Evolutionary conservation across 2,797 vertebrate genomes (phyloP).

Genomic region (Cuculus canorus): DNA sequence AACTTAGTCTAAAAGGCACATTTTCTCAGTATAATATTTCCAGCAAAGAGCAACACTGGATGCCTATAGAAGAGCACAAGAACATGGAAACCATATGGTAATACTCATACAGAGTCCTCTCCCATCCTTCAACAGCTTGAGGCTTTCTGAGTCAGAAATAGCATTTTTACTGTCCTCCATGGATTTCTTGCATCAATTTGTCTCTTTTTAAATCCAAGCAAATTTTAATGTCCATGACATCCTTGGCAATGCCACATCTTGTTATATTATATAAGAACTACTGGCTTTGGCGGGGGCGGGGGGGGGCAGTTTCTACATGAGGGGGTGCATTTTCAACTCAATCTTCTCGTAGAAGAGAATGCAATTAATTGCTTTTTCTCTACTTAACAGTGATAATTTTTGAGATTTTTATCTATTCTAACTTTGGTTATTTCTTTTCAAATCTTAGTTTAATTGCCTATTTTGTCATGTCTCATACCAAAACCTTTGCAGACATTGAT

Average conservation of each 20-base stretch:
- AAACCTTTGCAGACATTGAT: not conserved
- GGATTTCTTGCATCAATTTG: not conserved
- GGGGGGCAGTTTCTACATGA: no score
- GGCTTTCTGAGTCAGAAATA: not conserved
- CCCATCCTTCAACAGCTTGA: not conserved
- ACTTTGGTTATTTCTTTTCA: not conserved
- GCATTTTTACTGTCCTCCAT: not conserved
- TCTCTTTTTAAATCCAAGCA: not conserved
- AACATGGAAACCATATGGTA: not conserved
- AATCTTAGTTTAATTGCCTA: not conserved
- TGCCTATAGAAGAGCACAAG: not conserved
- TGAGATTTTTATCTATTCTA: not conserved
- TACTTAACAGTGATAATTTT: not conserved
- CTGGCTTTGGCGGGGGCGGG: not conserved
- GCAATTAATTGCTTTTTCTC: not conserved
- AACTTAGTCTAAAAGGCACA: accelerated
- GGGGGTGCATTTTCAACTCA: not conserved
- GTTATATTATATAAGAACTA: not conserved
- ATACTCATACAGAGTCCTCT: not conserved
- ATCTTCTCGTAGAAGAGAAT: not conserved
- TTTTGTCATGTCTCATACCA: not conserved
- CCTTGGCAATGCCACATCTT: not conserved
- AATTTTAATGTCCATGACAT: not conserved
- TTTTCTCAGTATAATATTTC: not conserved
- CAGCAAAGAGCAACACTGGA: not conserved